Percentiles rank a stretch among this genome's conserved stretches.
These are phyloP conservation scores for Cricetomys ansorgei DNA, from an alignment of 2,113 vertebrate genomes.

Conservation along the genomic window DNA sequence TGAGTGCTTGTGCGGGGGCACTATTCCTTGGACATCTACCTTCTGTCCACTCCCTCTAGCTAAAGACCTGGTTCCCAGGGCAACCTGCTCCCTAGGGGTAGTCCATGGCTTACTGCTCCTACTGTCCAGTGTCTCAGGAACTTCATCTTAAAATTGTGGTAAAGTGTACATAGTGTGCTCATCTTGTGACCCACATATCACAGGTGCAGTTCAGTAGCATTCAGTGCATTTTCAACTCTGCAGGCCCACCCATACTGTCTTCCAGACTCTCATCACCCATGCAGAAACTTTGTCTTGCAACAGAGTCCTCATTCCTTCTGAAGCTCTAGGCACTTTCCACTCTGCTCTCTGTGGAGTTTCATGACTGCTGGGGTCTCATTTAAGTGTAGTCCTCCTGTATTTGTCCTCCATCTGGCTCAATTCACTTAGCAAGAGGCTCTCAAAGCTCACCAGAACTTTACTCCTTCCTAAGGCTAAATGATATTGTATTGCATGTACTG, in stretches of 20 bases:
- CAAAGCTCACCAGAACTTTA: not conserved
- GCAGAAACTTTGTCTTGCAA: not conserved
- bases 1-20: accelerated
- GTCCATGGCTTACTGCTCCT: not conserved
- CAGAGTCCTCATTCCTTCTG: not conserved
- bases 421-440: not conserved
- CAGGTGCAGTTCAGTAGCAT: not conserved
- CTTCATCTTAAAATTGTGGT: not conserved
- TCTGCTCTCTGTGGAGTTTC: not conserved
- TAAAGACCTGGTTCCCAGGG: not conserved
- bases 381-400: not conserved
- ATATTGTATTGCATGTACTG: not conserved
- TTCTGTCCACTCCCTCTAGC: not conserved
- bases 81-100: not conserved
- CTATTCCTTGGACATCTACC: accelerated
- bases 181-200: too few relatives aligned
- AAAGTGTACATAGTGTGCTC: too few relatives aligned
- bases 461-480: not conserved
- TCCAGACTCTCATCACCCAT: not conserved
- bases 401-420: not conserved
- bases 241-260: accelerated
- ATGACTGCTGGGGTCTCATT: not conserved
- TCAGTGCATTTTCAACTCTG: accelerated
- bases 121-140: too few relatives aligned
- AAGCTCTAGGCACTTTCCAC: not conserved